Percentiles rank a stretch among this genome's conserved stretches.
Conservation (phyloP, 2,888 invertebrate genomes). For the Balanococcus diminutus region DNA sequence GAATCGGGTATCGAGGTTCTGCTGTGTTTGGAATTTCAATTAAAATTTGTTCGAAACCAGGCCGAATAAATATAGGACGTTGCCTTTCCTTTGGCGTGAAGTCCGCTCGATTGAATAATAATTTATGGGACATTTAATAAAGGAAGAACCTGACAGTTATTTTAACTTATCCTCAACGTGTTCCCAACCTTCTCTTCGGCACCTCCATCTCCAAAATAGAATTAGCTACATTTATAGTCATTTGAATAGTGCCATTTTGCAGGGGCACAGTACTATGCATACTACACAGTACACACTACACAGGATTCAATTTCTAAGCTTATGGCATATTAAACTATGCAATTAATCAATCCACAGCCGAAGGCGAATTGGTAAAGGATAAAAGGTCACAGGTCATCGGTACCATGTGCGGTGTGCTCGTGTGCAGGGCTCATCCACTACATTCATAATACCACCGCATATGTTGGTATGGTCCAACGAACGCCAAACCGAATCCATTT, state of each 20-base stretch:
- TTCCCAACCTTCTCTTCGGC: too few species aligned
- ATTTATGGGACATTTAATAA: too few species aligned
- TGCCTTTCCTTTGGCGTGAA: too few species aligned
- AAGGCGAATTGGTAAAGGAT: neutral
- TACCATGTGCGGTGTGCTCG: neutral
- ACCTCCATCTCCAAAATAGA: too few species aligned
- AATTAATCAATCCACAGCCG: neutral
- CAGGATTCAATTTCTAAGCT: neutral
- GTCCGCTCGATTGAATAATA: too few species aligned
- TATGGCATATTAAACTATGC: neutral
- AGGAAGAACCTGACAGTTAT: too few species aligned
- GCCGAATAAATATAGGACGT: too few species aligned
- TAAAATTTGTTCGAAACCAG: too few species aligned
- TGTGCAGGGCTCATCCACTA: neutral
- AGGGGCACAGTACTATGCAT: neutral
- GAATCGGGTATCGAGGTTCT: too few species aligned
- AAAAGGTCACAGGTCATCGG: slow-evolving; percentile 17
- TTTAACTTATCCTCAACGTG: too few species aligned
- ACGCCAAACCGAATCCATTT: neutral
- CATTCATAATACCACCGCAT: neutral
- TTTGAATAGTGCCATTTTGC: neutral
- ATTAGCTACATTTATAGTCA: neutral
- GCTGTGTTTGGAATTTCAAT: too few species aligned
- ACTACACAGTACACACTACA: neutral
- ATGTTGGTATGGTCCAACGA: neutral